Base-by-base conservation (phyloP, 2,888 invertebrate genomes). In the Deilephila elpenor region DNA sequence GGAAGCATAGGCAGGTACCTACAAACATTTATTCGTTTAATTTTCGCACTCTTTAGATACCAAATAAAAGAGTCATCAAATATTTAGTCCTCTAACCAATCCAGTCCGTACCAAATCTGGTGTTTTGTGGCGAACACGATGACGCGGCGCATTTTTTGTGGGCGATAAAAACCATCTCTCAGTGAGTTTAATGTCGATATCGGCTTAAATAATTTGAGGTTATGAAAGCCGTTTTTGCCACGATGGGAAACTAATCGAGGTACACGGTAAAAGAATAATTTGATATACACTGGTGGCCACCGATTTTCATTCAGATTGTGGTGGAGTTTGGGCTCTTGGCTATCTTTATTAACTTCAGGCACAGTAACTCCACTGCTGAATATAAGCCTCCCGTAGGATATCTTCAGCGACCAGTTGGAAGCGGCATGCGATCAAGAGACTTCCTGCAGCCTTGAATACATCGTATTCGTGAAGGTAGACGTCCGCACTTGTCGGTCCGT, bases 141-240 rank as follows among this genome's bases (percentile, higher is more conserved):
- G 92, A 93, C 88, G 89, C 87, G 80, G 84, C 86, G 86, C 78
- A 86, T 91, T 89, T 90, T 88, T 88, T 84, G 77, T 72, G 86
- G 91, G 90, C 89, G 86, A 89, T 85, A 84, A 89, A 88, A 86
- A 87, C 89, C 79, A 82, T 82, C 82, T 86, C 86, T 86, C 85
- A 82, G 79, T 81, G 80, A 82, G 84, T 84, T 87, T 90, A 84
- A 89, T 90, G 90, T 91, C 91, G 89, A 89, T 91, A 90, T 89
- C 89, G 86, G 85, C 84, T 87, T 87, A 84, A 89, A 88, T 90
- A 87, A 89, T 88, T 88, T 84, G 79, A 84, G 82, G 87, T 82
- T 87, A 86, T 87, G 83, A 85, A 83, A 85, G 79, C 73, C 73
- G 80, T 87, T 89, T 90, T 88, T 90, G 84, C 85, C 80, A 76